Base-by-base conservation (phyloP, 2,888 invertebrate genomes). In the Willowsia nigromaculata region DNA sequence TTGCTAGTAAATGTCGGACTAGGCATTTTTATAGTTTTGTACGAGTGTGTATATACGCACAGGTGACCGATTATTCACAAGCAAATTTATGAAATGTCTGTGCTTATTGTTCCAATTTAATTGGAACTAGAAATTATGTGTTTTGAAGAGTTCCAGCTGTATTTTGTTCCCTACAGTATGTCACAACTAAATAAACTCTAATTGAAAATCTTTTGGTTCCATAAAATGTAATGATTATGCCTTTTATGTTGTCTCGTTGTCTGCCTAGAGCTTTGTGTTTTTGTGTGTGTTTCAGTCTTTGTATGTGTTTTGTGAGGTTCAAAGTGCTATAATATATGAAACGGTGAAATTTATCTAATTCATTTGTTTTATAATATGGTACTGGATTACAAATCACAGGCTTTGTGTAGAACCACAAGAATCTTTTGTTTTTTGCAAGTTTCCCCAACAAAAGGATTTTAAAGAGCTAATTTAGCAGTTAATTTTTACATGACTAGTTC, bases 301-400 rank as follows among this genome's bases (percentile, higher is more conserved):
- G 9, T 27, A 40, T 53, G 22, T 37, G 50, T 50, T 50, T 22
- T 62, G 40, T 53, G 53, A 37, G 30, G 33, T 27, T 40, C 30
- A 13, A 50, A 37, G 56, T 59, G 71, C 25, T 71, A 27, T n/a
- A n/a, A n/a, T 27, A 43, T 53, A 53, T 30, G n/a, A 47, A n/a
- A 5, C 11, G 47, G 9, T 81, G 62, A 27, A 27, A 84, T 53
- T 30, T 71, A n/a, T n/a, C 25, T 56, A 22, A 76, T 56, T 80
- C 43, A 27, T 53, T 59, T 84, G 56, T 22, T 71, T 84, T 84
- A n/a, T n/a, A n/a, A n/a, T 71, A 37, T 84, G 84, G 84, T 84
- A 71, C 84, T 84, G 33, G 43, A 85, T 74, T 76, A 43, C 76
- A 76, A 85, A 85, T 85, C 85, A 85, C 85, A 85, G 85, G 76